Percentiles rank a stretch among this genome's conserved stretches.
Conservation (phyloP, 2,888 invertebrate species). For the Ferrisia virgata region DNA sequence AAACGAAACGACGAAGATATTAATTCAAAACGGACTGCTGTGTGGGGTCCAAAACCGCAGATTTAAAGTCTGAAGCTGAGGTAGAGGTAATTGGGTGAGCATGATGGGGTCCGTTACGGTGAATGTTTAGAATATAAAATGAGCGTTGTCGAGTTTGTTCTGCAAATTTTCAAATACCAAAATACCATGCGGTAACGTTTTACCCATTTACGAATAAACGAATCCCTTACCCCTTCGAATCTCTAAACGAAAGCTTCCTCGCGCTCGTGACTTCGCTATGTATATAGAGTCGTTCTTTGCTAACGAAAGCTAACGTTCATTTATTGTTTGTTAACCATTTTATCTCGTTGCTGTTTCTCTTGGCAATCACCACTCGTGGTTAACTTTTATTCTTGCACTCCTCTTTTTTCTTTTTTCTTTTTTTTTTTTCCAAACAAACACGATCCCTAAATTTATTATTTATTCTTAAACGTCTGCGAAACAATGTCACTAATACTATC, state of each 20-base stretch:
- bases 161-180: constrained; percentile 42
- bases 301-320: constrained; percentile 31
- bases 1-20: constrained; percentile 23
- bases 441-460: not conserved
- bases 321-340: constrained; percentile 44
- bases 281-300: not conserved
- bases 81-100: constrained; percentile 43
- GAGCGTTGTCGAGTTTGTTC: constrained; percentile 29
- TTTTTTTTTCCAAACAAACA: not conserved
- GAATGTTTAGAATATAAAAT: constrained; percentile 45
- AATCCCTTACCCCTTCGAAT: not conserved
- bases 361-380: constrained; percentile 24
- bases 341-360: constrained; percentile 17
- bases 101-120: constrained; percentile 44
- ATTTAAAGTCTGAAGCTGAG: constrained; percentile 40
- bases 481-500: not conserved
- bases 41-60: constrained; percentile 41
- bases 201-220: constrained; percentile 32
- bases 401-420: not conserved
- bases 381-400: not conserved
- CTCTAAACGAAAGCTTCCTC: not conserved
- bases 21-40: constrained; percentile 38
- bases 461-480: not conserved
- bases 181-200: constrained; percentile 40
- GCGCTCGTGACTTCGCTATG: not conserved